Percentiles rank a stretch among this genome's conserved stretches.
Conservation (phyloP, 2,113 vertebrate species). For the Apteryx mantelli region DNA sequence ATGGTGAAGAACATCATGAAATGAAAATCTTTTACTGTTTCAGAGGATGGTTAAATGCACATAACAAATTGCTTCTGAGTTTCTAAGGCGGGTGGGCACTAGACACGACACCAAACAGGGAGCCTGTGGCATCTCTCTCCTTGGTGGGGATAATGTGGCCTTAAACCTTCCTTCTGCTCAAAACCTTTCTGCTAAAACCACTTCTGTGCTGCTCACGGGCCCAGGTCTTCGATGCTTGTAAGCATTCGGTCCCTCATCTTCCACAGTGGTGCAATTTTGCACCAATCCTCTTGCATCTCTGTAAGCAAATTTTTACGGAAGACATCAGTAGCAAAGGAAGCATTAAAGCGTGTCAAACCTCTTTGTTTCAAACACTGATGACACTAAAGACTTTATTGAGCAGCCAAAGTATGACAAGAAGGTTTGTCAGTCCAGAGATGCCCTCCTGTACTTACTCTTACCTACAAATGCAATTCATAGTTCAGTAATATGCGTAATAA, state of each 20-base stretch:
- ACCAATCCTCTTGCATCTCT: not conserved
- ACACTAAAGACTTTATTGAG: not conserved
- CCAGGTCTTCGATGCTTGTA: not conserved
- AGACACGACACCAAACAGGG: accelerated
- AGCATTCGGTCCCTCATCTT: not conserved
- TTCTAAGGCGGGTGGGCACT: not conserved
- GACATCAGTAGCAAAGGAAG: not conserved
- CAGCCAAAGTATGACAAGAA: not conserved
- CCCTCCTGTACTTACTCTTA: not conserved
- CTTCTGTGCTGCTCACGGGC: not conserved
- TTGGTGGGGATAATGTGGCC: not conserved
- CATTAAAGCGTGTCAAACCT: not conserved
- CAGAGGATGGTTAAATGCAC: not conserved
- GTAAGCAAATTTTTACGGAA: not conserved
- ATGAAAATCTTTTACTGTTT: not conserved
- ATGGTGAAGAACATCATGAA: not conserved
- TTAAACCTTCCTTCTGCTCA: not conserved
- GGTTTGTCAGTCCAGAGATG: not conserved
- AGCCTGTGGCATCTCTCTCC: not conserved
- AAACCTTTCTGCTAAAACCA: not conserved
- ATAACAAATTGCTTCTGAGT: not conserved
- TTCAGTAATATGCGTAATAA: not conserved
- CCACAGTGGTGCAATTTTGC: not conserved
- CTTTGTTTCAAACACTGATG: not conserved
- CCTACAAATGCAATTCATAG: not conserved